Evolutionary conservation across 2,113 vertebrate genomes (phyloP).

Genomic region (Ammospiza caudacuta): DNA sequence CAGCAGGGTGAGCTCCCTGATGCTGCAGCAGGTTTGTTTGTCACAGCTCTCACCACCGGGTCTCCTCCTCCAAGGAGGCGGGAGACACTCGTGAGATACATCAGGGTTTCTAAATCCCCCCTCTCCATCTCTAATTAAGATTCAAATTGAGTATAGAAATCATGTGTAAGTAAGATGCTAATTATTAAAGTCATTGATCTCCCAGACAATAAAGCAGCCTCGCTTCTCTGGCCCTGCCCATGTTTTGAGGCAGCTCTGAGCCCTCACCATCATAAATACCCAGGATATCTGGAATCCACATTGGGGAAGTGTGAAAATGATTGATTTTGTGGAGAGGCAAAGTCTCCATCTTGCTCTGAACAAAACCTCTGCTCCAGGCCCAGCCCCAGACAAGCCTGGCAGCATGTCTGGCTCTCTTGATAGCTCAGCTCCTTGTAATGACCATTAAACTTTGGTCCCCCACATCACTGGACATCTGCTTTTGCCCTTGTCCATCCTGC

Average conservation of each 20-base stretch:
- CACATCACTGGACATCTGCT: background rate
- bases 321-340: background rate
- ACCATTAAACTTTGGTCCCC: background rate
- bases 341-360: background rate
- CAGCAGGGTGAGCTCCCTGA: background rate
- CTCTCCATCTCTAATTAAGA: slow-evolving; percentile 53
- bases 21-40: background rate
- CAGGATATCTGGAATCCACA: background rate
- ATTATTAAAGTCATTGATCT: slow-evolving; percentile 66
- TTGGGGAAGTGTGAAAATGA: background rate
- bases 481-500: background rate
- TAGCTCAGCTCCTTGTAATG: background rate
- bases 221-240: background rate
- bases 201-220: slow-evolving; percentile 48
- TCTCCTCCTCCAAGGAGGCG: background rate
- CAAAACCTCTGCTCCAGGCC: background rate
- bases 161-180: slow-evolving; percentile 66
- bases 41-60: background rate
- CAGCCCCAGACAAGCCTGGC: background rate
- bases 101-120: background rate
- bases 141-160: slow-evolving; percentile 58
- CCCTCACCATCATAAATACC: rapidly evolving
- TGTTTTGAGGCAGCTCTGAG: background rate
- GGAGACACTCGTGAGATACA: background rate
- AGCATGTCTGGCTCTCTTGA: background rate